phyloP scores from a whole-genome alignment of 2,888 invertebrate genomes.

The Camponotus fellah region DNA sequence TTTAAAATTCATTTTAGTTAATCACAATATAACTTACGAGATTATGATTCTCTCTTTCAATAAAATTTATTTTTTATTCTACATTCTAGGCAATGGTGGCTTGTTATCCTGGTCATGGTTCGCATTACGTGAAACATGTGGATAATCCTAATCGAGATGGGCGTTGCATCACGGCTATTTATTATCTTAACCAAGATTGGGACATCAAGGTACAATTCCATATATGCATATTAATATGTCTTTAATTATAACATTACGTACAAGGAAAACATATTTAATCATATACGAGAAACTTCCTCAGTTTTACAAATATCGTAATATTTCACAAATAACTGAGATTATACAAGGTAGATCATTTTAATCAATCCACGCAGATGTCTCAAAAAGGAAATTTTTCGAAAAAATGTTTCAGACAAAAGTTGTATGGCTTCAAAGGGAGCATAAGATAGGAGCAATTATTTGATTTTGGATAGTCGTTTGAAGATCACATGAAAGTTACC shows the following conservation, averaged over 20 bases:
- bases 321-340: background rate
- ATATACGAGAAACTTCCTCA: background rate
- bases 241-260: background rate
- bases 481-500: too few species aligned
- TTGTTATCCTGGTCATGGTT: conserved; percentile 97
- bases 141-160: conserved; percentile 99
- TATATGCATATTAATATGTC: conserved; percentile 9
- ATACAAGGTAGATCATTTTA: background rate
- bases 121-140: conserved; percentile 98
- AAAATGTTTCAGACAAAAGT: too few species aligned
- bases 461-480: too few species aligned
- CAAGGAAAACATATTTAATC: background rate
- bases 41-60: conserved; percentile 1
- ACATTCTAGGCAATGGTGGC: conserved; percentile 97
- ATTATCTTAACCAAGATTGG: conserved; percentile 98
- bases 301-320: background rate
- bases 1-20: background rate
- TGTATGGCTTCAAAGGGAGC: too few species aligned
- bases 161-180: conserved; percentile 98
- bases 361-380: too few species aligned
- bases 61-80: background rate
- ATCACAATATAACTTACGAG: background rate
- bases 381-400: too few species aligned
- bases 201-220: conserved; percentile 89
- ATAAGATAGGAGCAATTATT: too few species aligned